Evolutionary conservation across 2,797 vertebrate genomes (phyloP), one percentile per base, ranked within the genome.

Genomic region (Xenops minutus): DNA sequence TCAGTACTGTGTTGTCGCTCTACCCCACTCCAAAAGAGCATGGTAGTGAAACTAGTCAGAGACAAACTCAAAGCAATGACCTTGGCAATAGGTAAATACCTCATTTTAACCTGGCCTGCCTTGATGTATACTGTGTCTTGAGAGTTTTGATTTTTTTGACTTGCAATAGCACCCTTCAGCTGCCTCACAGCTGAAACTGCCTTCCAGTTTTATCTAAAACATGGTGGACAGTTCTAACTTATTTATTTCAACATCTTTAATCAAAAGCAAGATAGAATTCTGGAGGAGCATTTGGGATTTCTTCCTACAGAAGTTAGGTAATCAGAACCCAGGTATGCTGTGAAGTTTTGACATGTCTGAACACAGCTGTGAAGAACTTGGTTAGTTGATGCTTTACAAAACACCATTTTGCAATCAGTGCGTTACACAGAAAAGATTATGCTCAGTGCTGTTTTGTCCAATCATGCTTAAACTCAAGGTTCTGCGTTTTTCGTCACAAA

Each of bases 51-150:
- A 95, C 98, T 99, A 90, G 99, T 99, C 96, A 98, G 99, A 80
- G 98, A 98, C 98, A 99, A 99, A 96, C 98, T 99, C 73, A 99
- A 99, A 97, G 99, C 99, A 97, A 99, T 99, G 99, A 99, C 99
- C 7, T 96, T 99, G 95, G 99, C 99, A 80, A 99, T 99, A 98
- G 99, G 99, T 98, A 96, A 97, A 97, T 96, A 88, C 13, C 37
- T 72, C 43, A 0, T 2, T 77, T 92, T 91, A 59, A 93, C 72
- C 32, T 48, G 66, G 4, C 13, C 39, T 68, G 15, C 32, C 30
- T 83, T 88, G 32, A 51, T 83, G 7, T 68, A 24, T 90, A 36
- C 9, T 78, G 16, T 75, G 43, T 41, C 66, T 86, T 85, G 16
- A 78, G 75, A 92, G 27, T 75, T 85, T 59, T 63, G 13, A 8